These are phyloP conservation scores for Nebria salina DNA, from an alignment of 2,888 invertebrate genomes.

Conservation along the genomic window DNA sequence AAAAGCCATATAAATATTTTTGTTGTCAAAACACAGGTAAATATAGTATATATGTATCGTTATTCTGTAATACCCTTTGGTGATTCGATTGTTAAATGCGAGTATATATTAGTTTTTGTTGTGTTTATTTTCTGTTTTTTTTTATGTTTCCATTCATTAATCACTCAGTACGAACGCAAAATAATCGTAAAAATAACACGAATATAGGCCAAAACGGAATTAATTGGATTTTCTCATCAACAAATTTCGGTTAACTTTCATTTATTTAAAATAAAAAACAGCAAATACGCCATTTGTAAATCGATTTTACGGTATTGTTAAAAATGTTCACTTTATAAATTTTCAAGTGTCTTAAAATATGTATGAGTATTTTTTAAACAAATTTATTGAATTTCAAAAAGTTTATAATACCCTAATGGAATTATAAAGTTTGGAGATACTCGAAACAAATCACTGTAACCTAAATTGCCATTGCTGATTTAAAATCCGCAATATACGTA, in stretches of 20 bases:
- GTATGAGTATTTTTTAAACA: too few relatives aligned
- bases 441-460: not conserved
- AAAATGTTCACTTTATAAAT: not conserved
- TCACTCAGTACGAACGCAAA: conserved; percentile 35
- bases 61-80: not conserved
- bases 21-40: not conserved
- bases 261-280: conserved; percentile 34
- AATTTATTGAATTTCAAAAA: too few relatives aligned
- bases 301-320: not conserved
- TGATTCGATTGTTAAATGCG: not conserved
- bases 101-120: conserved; percentile 17
- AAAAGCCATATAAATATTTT: not conserved
- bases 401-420: too few relatives aligned
- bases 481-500: conserved; percentile 17
- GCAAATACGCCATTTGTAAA: conserved; percentile 5
- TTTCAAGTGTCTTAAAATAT: too few relatives aligned
- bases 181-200: conserved; percentile 42
- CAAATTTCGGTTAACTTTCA: conserved; percentile 39
- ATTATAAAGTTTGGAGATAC: not conserved
- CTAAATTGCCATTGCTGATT: not conserved
- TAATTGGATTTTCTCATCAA: conserved; percentile 40
- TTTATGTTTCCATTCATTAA: conserved; percentile 28
- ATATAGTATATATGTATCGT: not conserved
- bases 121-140: not conserved
- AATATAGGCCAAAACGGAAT: conserved; percentile 35